Base-by-base conservation (phyloP, 2,113 vertebrate species). In the Melanostigma gelatinosum region DNA sequence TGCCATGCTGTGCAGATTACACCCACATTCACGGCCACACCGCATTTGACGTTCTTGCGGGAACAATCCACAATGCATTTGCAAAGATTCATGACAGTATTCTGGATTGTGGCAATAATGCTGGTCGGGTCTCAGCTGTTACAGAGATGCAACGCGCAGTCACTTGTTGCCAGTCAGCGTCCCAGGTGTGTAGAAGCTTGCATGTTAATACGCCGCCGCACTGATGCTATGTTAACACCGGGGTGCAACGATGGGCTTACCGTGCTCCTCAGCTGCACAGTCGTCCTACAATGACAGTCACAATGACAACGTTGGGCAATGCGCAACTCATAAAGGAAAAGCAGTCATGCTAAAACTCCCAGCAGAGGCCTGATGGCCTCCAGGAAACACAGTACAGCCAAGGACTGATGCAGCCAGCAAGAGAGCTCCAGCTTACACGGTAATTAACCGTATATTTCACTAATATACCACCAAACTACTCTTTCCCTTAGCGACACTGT, bases 261-360 rank as follows among this genome's bases (percentile, higher is more conserved):
- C 92, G 71, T 83, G 65, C 63, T 91, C 85, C 20, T 69, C 85
- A 77, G 86, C 86, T 38, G 78, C 81, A 79, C 71, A 76, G 11
- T 82, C 79, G 9, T 86, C 93, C 94, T 94, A 93, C 74, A 92
- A 93, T 77, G 85, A 93, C 83, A 89, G 74, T 80, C 24, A 92
- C 73, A 91, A 73, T 76, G 70, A 85, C 1, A 77, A 6, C 38
- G 32, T 67, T 76, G 48, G 73, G 38, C 32, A 72, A 70, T 27
- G 27, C 16, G 77, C 29, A 60, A 73, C n/a, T 78, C 68, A 62
- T 54, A 81, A 2, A n/a, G 48, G 20, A 27, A 68, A 34, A 75
- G 54, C 74, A 50, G 50, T 55, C 58, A 64, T 58, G 64, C 32
- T 40, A 13, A 63, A 72, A 52, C 4, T 50, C 32, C 15, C 27